phyloP scores from a whole-genome alignment of 2,113 vertebrate species.

The Archocentrus centrarchus region DNA sequence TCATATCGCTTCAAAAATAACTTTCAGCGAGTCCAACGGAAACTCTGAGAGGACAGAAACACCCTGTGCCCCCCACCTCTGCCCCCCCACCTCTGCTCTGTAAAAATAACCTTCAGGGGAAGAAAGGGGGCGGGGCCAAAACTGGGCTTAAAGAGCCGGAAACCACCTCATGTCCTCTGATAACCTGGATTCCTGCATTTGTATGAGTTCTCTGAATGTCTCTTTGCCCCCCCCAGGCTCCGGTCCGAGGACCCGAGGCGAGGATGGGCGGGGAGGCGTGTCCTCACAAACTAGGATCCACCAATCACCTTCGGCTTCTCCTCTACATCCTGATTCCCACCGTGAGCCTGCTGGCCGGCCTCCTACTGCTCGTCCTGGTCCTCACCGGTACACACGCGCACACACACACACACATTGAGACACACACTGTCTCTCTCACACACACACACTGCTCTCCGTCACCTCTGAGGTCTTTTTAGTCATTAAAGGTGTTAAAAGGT shows the following conservation, averaged over 20 bases:
- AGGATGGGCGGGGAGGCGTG: constrained; percentile 58
- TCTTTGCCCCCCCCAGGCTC: not conserved
- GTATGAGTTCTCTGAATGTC: constrained; percentile 7
- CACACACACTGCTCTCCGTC: not conserved
- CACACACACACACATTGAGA: not conserved
- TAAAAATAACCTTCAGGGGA: constrained; percentile 38
- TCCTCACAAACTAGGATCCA: constrained; percentile 63
- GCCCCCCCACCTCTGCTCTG: not conserved
- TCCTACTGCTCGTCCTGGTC: constrained; percentile 63
- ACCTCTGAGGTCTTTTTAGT: not conserved
- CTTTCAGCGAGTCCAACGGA: constrained; percentile 9
- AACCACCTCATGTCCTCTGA: not conserved
- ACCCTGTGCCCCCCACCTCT: not conserved
- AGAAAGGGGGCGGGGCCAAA: not conserved
- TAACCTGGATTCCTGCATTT: not conserved
- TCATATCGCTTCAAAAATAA: constrained; percentile 57
- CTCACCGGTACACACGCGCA: constrained; percentile 46
- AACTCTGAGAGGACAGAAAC: constrained; percentile 54
- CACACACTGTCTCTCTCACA: not conserved
- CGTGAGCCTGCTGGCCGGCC: constrained; percentile 56
- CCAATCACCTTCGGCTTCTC: constrained; percentile 61
- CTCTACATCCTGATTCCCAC: constrained; percentile 72
- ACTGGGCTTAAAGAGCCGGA: not conserved
- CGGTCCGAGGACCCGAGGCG: constrained; percentile 22
- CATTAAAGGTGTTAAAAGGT: not conserved